Percentiles rank a stretch among this genome's conserved stretches.
Conservation (phyloP, 2,888 invertebrate genomes). For the Labia minor region DNA sequence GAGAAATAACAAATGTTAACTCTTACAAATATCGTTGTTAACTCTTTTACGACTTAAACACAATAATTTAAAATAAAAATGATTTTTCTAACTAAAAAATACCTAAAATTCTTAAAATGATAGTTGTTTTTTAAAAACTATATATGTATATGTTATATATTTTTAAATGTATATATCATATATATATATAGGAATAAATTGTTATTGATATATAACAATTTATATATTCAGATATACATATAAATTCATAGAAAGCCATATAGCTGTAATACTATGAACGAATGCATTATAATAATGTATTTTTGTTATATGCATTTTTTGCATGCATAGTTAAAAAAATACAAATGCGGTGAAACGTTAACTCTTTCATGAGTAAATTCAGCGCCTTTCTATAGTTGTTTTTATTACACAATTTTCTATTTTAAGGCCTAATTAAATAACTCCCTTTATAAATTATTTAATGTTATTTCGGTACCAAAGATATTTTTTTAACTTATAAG, state of each 20-base stretch:
- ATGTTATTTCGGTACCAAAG: slow-evolving; percentile 7
- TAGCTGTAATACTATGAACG: slow-evolving; percentile 3
- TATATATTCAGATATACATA: neutral
- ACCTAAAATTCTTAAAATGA: neutral
- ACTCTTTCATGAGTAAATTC: neutral
- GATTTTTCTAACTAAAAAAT: neutral
- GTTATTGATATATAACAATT: neutral
- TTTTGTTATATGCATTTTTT: slow-evolving; percentile 13
- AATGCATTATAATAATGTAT: slow-evolving; percentile 13
- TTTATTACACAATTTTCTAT: slow-evolving; percentile 5
- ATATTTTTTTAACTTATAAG: neutral
- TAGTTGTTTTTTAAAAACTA: slow-evolving; percentile 5
- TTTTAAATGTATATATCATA: slow-evolving; percentile 8
- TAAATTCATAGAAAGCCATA: slow-evolving; percentile 3
- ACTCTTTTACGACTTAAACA: slow-evolving; percentile 7
- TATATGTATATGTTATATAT: slow-evolving; percentile 7
- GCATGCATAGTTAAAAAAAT: slow-evolving; percentile 8
- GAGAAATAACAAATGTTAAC: neutral
- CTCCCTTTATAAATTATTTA: slow-evolving; percentile 1
- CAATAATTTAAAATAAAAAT: neutral
- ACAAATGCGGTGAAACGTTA: neutral
- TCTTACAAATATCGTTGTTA: neutral
- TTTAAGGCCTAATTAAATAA: slow-evolving; percentile 13
- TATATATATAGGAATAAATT: neutral
- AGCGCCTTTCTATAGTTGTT: neutral